A percentile compares a stretch with the other conserved stretches of the same genome.
phyloP scores from a whole-genome alignment of 2,113 vertebrate species.

The Alethe diademata region DNA sequence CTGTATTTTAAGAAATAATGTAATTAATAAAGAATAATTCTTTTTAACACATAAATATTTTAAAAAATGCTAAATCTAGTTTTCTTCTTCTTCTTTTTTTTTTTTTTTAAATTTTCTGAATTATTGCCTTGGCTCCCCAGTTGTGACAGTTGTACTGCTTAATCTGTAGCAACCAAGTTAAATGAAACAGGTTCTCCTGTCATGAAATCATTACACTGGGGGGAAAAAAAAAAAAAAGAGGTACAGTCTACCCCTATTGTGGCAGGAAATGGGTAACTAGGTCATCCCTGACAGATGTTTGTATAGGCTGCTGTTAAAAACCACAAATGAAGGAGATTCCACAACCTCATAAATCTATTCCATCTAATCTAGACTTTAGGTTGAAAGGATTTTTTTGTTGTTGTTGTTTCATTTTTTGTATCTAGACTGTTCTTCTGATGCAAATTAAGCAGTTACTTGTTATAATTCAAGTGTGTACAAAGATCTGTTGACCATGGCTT shows the following conservation, averaged over 20 bases:
- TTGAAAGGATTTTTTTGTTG: neutral
- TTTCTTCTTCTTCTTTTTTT: neutral
- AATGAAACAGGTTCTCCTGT: neutral
- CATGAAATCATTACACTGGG: neutral
- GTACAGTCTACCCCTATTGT: neutral
- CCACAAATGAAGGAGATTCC: slow-evolving; percentile 38
- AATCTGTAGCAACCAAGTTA: neutral
- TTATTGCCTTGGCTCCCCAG: neutral
- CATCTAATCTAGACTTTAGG: slow-evolving; percentile 8
- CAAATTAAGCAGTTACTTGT: neutral
- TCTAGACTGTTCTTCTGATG: neutral
- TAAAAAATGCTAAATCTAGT: neutral
- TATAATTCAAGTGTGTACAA: neutral
- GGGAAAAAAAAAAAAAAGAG: neutral
- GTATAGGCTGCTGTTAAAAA: slow-evolving; percentile 42
- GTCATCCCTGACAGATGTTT: slow-evolving; percentile 52
- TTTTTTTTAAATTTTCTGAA: neutral
- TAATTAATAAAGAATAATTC: neutral
- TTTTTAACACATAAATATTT: neutral
- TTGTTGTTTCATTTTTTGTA: neutral
- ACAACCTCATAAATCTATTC: slow-evolving; percentile 29
- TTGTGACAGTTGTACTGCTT: neutral
- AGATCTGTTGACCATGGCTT: neutral
- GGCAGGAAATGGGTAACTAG: slow-evolving; percentile 57
- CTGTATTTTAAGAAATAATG: neutral